These are phyloP conservation scores for Rhopalosiphum padi DNA, from an alignment of 1,140 invertebrate species.

Conservation along the genomic window DNA sequence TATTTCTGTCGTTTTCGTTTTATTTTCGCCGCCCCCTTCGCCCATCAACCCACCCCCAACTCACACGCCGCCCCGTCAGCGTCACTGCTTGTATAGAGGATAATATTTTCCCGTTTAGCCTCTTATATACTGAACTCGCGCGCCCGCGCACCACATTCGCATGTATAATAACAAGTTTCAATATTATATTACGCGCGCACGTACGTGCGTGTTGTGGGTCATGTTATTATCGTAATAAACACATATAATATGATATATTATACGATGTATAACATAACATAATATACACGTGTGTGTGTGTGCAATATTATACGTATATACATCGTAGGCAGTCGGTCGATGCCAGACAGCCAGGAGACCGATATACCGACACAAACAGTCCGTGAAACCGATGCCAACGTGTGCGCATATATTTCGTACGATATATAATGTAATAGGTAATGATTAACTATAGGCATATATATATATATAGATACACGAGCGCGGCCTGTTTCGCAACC, in stretches of 20 bases:
- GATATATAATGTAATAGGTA: neutral
- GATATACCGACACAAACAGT: neutral
- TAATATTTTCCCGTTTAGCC: neutral
- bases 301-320: neutral
- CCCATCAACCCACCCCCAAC: neutral
- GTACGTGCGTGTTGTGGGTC: neutral
- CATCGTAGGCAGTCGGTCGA: neutral
- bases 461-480: neutral
- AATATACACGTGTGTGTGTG: neutral
- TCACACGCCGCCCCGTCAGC: neutral
- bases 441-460: neutral
- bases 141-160: neutral
- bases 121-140: neutral
- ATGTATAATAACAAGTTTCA: neutral
- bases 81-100: neutral
- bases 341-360: conserved; percentile 35
- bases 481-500: neutral
- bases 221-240: conserved; percentile 11
- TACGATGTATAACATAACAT: neutral
- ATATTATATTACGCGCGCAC: neutral
- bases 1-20: neutral
- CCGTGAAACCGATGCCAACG: conserved; percentile 22
- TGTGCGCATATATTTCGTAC: neutral
- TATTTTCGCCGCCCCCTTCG: neutral
- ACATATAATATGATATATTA: neutral